These are phyloP conservation scores for Oreotrochilus melanogaster DNA, from an alignment of 2,113 vertebrate genomes.

Conservation along the genomic window DNA sequence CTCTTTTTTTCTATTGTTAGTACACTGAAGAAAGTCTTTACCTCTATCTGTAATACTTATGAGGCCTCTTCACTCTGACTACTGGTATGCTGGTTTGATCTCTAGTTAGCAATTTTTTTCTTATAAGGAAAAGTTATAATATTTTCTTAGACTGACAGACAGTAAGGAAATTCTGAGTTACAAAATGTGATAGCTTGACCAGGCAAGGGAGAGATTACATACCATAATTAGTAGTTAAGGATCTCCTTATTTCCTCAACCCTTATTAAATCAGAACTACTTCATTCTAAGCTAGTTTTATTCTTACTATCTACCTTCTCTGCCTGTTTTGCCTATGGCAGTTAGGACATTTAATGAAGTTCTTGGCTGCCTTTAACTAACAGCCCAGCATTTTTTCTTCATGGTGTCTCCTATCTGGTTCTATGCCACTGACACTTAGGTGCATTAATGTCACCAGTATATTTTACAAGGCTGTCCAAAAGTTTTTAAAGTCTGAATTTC, in stretches of 20 bases:
- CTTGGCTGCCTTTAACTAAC: neutral
- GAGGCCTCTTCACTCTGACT: neutral
- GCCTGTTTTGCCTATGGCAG: neutral
- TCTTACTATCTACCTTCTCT: neutral
- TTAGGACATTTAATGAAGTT: neutral
- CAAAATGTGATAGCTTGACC: neutral
- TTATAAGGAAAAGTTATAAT: neutral
- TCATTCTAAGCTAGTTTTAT: neutral
- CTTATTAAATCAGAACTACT: neutral
- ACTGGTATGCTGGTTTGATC: neutral
- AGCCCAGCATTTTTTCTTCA: neutral
- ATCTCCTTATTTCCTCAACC: neutral
- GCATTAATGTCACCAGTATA: neutral
- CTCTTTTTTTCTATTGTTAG: neutral
- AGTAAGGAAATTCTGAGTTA: neutral
- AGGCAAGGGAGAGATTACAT: neutral
- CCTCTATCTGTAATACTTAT: neutral
- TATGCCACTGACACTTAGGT: neutral
- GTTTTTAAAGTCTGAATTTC: neutral
- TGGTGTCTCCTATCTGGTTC: neutral
- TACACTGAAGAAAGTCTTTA: neutral
- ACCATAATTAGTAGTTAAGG: neutral
- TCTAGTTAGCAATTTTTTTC: neutral
- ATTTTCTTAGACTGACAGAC: neutral
- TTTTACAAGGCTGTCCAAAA: neutral